phyloP scores from a whole-genome alignment of 2,797 vertebrate genomes.

The Pangasius mekongensis region DNA sequence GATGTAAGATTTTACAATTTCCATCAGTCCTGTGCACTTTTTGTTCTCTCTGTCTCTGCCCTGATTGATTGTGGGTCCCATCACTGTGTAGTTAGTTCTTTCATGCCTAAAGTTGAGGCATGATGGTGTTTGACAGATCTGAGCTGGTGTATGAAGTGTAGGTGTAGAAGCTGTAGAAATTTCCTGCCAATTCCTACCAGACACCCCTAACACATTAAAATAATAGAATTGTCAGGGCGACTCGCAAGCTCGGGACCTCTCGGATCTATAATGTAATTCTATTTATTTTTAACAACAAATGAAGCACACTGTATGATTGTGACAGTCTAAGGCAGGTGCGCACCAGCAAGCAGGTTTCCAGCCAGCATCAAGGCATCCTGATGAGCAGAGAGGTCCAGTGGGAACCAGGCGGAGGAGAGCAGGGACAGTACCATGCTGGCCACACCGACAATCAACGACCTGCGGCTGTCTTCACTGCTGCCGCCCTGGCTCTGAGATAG shows the following conservation, averaged over 20 bases:
- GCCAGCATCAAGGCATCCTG: constrained; percentile 91
- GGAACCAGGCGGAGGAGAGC: constrained; percentile 96
- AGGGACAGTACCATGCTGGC: constrained; percentile 88
- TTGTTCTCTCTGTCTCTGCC: neutral
- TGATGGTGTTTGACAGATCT: neutral
- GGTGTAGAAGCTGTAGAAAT: neutral
- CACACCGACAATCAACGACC: constrained; percentile 86
- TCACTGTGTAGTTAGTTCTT: neutral
- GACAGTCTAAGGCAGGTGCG: neutral
- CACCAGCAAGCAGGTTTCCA: constrained; percentile 94
- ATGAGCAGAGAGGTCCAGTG: constrained; percentile 92
- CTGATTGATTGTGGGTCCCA: neutral
- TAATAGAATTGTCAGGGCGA: neutral
- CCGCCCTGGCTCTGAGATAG: constrained; percentile 82
- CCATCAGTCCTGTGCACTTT: neutral
- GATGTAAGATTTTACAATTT: neutral
- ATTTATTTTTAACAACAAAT: neutral
- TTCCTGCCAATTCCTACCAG: neutral
- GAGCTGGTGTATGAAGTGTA: neutral
- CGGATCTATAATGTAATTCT: neutral
- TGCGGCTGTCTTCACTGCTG: constrained; percentile 77
- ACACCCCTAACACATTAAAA: neutral
- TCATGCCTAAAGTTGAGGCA: neutral
- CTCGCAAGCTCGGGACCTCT: neutral
- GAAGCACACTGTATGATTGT: neutral